Evolutionary conservation across 2,888 invertebrate genomes (phyloP).

Genomic region (Eucera pruinosa): DNA sequence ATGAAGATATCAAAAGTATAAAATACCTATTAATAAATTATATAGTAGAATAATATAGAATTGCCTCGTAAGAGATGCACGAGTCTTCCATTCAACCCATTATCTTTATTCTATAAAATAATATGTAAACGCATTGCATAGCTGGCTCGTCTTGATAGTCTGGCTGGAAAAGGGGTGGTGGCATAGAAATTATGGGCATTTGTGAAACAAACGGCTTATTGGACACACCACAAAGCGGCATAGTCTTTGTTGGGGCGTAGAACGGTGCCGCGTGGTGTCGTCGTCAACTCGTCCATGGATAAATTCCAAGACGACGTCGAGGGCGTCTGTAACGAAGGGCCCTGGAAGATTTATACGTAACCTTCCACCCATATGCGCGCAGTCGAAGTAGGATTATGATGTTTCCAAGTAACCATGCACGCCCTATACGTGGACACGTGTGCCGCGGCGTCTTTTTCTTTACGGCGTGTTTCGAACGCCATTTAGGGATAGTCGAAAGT

Average conservation of each 20-base stretch:
- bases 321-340: conserved; percentile 62
- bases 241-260: conserved; percentile 34
- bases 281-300: conserved; percentile 61
- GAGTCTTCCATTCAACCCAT: too few relatives aligned
- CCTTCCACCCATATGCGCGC: conserved; percentile 57
- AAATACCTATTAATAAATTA: too few relatives aligned
- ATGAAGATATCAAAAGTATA: too few relatives aligned
- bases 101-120: too few relatives aligned
- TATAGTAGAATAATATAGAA: too few relatives aligned
- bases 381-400: conserved; percentile 75
- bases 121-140: not conserved
- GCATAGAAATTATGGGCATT: conserved; percentile 30
- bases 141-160: not conserved
- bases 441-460: conserved; percentile 40
- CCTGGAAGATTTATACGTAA: conserved; percentile 67
- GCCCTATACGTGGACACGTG: conserved; percentile 63
- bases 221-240: conserved; percentile 17
- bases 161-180: not conserved
- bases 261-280: conserved; percentile 29
- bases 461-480: conserved; percentile 23
- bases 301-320: conserved; percentile 62
- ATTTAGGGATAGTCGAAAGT: conserved; percentile 18
- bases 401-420: conserved; percentile 76
- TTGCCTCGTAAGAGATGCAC: too few relatives aligned
- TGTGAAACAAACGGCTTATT: conserved; percentile 26